phyloP scores from a whole-genome alignment of 2,113 vertebrate genomes.

The Callospermophilus lateralis region DNA sequence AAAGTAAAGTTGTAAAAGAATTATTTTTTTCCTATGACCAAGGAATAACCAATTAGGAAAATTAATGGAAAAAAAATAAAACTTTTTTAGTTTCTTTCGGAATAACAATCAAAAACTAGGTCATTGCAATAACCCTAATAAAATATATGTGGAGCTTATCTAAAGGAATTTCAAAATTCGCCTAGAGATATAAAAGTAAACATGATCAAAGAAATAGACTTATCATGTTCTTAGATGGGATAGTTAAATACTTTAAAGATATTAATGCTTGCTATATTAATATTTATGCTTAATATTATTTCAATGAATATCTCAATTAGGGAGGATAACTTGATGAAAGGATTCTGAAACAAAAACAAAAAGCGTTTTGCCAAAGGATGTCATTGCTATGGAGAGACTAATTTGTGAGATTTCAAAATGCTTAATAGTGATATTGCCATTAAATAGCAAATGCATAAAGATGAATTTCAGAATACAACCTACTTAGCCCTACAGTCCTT shows the following conservation, averaged over 20 bases:
- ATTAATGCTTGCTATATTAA: not conserved
- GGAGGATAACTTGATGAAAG: not conserved
- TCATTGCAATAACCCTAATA: not conserved
- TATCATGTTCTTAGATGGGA: not conserved
- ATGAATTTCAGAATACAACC: not conserved
- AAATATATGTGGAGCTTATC: not conserved
- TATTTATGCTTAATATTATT: conserved; percentile 43
- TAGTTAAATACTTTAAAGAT: not conserved
- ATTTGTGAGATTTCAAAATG: conserved; percentile 16
- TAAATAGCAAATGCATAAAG: not conserved
- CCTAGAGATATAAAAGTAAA: not conserved
- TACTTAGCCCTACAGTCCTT: not conserved
- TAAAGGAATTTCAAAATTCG: conserved; percentile 12
- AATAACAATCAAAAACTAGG: not conserved
- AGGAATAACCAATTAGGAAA: not conserved
- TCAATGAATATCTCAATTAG: not conserved
- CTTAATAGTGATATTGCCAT: not conserved
- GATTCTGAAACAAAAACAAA: not conserved
- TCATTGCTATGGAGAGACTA: not conserved
- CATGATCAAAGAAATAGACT: not conserved
- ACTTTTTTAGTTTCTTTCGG: not conserved
- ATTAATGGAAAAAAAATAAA: not conserved
- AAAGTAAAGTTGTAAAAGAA: not conserved
- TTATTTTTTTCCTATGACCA: not conserved
- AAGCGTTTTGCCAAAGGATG: not conserved